Evolutionary conservation across 2,113 vertebrate species (phyloP).

Genomic region (Lophotis ruficrista): DNA sequence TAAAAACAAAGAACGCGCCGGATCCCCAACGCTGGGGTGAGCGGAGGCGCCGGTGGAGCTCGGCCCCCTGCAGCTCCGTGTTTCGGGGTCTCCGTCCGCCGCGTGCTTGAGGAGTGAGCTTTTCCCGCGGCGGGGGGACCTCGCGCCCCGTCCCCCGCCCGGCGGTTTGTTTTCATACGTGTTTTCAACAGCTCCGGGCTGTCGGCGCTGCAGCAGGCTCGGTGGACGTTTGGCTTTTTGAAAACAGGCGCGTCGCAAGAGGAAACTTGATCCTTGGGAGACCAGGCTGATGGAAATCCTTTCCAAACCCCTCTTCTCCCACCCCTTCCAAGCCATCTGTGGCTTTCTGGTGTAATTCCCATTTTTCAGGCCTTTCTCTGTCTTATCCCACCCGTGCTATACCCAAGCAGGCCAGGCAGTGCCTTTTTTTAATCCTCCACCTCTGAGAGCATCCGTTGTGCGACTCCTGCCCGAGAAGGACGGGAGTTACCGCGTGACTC

Average conservation of each 20-base stretch:
- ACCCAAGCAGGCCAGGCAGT: background rate
- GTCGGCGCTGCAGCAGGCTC: background rate
- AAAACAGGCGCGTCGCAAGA: background rate
- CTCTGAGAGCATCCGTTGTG: background rate
- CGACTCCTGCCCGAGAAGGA: background rate
- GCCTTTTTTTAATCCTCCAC: background rate
- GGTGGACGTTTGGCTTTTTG: background rate
- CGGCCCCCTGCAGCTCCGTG: background rate
- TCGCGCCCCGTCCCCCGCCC: background rate
- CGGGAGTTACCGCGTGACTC: rapidly evolving
- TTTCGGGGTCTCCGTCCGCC: background rate
- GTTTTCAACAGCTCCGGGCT: background rate
- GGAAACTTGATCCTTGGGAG: background rate
- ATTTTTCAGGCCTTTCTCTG: background rate
- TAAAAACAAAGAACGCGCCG: background rate
- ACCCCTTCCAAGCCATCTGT: background rate
- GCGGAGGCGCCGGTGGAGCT: background rate
- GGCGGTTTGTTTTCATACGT: background rate
- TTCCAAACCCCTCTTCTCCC: background rate
- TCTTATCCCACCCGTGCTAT: rapidly evolving
- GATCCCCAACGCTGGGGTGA: rapidly evolving
- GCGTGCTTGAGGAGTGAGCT: background rate
- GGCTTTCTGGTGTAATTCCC: background rate
- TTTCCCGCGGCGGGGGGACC: background rate
- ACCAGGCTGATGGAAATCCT: background rate